Evolutionary conservation across 2,113 vertebrate species (phyloP).

Genomic region (Puffinus mauretanicus): DNA sequence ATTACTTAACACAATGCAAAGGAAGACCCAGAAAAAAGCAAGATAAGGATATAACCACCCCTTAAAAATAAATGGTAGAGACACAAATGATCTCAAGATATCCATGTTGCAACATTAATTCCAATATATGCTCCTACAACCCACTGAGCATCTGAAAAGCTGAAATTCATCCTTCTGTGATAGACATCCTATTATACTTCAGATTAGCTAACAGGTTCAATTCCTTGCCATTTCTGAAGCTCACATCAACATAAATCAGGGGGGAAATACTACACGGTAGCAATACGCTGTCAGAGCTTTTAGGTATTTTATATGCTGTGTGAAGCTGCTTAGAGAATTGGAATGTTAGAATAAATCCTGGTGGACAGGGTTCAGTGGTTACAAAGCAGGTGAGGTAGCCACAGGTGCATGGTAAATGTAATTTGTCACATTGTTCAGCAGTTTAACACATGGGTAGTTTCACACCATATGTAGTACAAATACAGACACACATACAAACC

Average conservation of each 20-base stretch:
- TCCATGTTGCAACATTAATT: not conserved
- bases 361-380: constrained; percentile 27
- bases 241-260: not conserved
- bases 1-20: not conserved
- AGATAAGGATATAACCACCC: not conserved
- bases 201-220: not conserved
- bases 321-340: constrained; percentile 1
- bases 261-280: not conserved
- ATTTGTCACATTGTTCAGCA: constrained; percentile 60
- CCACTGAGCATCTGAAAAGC: not conserved
- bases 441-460: constrained; percentile 52
- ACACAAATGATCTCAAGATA: not conserved
- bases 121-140: not conserved
- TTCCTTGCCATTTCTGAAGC: not conserved
- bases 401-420: constrained; percentile 58
- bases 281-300: not conserved
- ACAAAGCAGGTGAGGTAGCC: constrained; percentile 48
- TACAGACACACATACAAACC: not conserved
- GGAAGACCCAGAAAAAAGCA: not conserved
- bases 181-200: not conserved
- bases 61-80: not conserved
- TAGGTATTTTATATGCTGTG: not conserved
- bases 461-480: constrained; percentile 31
- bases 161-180: not conserved
- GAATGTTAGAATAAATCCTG: constrained; percentile 46